Base-by-base conservation (phyloP, 2,113 vertebrate genomes). In the Hystrix brachyura region DNA sequence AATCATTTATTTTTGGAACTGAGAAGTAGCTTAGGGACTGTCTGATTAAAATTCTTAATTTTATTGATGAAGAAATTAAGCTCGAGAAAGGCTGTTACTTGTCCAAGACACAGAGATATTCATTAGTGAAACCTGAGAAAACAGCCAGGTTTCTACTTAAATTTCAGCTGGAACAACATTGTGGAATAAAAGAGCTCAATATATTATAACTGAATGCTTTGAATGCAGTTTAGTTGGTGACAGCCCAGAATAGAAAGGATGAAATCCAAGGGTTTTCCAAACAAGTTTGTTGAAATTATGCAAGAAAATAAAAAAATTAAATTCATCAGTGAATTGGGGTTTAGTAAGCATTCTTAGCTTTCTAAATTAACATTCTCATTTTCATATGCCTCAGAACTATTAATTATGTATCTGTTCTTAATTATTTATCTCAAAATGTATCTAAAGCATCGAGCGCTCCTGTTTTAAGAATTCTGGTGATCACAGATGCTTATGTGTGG, bases 351-450 rank as follows among this genome's bases (percentile, higher is more conserved):
- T 95, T 97, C 59, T 91, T 94, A 90, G 90, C 55, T 83, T 97
- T 97, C 93, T 92, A 96, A 97, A 94, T 97, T 89, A 96, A 84
- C 46, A 81, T 27, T 95, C 82, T 13, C 71, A 96, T 92, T 95
- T 94, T 94, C 83, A 93, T 89, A 92, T 91, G 59, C 87, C 80
- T 81, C 51, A 90, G 46, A 69, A 55, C 60, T 87, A 96, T 94
- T 90, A 95, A 95, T 94, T 97, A 91, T 95, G 78, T 87, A 95
- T 96, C 87, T 81, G 14, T 25, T 93, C 55, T 95, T 87, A 94
- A 94, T 96, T 96, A 94, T 96, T 96, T 94, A 95, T 87, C 48
- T 97, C 71, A 94, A 91, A 92, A 51, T 95, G 38, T 87, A 78
- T 96, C 79, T 79, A 95, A 87, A 83, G 32, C 46, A 91, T 83